Conservation (phyloP, 53 echinoderm and acorn worm species). For the Antedon mediterranea region DNA sequence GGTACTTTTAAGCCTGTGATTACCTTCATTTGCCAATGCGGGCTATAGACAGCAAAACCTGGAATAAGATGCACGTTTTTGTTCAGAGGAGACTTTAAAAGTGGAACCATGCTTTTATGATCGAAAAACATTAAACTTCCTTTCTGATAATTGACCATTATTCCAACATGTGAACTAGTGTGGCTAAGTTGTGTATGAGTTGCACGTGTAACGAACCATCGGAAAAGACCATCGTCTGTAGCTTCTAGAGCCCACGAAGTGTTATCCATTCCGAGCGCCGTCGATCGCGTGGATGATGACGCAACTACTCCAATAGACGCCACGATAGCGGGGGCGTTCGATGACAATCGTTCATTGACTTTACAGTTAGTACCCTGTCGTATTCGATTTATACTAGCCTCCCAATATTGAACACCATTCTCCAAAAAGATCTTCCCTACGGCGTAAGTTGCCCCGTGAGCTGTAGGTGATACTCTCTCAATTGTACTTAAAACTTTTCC, state of each 20-base stretch:
- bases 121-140: background rate
- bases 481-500: background rate
- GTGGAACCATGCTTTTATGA: background rate
- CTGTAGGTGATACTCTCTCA: background rate
- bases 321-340: background rate
- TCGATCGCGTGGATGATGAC: background rate
- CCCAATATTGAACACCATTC: background rate
- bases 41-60: background rate
- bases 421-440: background rate
- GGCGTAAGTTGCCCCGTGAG: background rate
- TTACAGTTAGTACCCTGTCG: background rate
- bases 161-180: background rate
- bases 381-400: background rate
- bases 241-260: background rate
- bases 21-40: background rate
- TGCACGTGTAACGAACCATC: background rate
- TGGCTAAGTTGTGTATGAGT: background rate
- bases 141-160: background rate
- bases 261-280: background rate
- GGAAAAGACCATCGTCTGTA: background rate
- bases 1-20: background rate
- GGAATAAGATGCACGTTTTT: background rate
- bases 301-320: background rate
- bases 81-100: background rate
- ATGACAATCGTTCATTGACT: background rate